Evolutionary conservation across 2,888 invertebrate genomes (phyloP).

Genomic region (Cotesia congregata): DNA sequence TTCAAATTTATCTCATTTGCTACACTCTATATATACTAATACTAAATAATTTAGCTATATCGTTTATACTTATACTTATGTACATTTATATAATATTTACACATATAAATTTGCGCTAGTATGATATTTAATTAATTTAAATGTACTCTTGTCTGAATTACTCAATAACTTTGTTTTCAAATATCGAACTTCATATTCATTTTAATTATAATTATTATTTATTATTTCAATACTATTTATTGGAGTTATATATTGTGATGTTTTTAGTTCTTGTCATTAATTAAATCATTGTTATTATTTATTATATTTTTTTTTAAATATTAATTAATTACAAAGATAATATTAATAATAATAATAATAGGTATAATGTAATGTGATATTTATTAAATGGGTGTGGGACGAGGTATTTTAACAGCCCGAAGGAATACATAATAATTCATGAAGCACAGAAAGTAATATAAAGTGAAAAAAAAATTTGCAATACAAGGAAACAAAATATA

Average conservation of each 20-base stretch:
- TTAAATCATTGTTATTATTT: too few relatives aligned
- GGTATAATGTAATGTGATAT: too few relatives aligned
- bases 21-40: neutral
- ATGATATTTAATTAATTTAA: neutral
- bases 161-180: neutral
- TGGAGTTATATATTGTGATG: neutral
- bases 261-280: too few relatives aligned
- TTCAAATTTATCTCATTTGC: slow-evolving; percentile 2
- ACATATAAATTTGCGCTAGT: neutral
- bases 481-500: too few relatives aligned
- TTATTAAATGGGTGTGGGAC: too few relatives aligned
- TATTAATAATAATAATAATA: too few relatives aligned
- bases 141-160: neutral
- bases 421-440: too few relatives aligned
- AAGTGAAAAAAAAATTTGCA: too few relatives aligned
- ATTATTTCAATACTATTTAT: neutral
- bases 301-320: too few relatives aligned
- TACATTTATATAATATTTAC: neutral
- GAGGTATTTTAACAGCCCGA: too few relatives aligned
- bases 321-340: too few relatives aligned
- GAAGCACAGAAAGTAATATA: too few relatives aligned
- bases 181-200: neutral
- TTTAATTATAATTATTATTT: neutral
- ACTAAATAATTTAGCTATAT: neutral
- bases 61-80: neutral